Evolutionary conservation across 2,888 invertebrate species (phyloP).

Genomic region (Coenonympha arcania): DNA sequence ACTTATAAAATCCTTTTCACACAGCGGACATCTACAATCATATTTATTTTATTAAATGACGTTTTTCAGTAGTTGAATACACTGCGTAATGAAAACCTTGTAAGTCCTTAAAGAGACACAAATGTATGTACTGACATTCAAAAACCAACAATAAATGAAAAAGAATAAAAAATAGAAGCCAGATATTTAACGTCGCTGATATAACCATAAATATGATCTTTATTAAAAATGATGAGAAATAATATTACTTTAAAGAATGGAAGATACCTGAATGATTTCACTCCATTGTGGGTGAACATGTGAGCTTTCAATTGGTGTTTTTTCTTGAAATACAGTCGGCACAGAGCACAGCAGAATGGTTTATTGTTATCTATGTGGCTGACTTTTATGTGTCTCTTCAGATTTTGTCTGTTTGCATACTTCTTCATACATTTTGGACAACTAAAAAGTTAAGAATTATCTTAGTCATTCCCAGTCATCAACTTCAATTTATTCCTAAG

Average conservation of each 20-base stretch:
- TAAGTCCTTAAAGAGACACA: too few species aligned
- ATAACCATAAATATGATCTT: too few species aligned
- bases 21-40: slow-evolving; percentile 68
- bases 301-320: slow-evolving; percentile 74
- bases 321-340: slow-evolving; percentile 69
- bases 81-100: too few species aligned
- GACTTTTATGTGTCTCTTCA: slow-evolving; percentile 75
- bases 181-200: too few species aligned
- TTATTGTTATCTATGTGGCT: slow-evolving; percentile 49
- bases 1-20: slow-evolving; percentile 64
- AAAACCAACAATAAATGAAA: too few species aligned
- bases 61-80: too few species aligned
- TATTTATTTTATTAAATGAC: too few species aligned
- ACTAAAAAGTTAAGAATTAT: slow-evolving; percentile 37
- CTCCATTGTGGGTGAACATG: slow-evolving; percentile 70
- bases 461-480: neutral
- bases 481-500: too few species aligned
- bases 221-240: too few species aligned
- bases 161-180: too few species aligned
- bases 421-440: slow-evolving; percentile 66
- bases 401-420: slow-evolving; percentile 69
- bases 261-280: slow-evolving; percentile 60
- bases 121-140: too few species aligned
- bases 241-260: too few species aligned
- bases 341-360: slow-evolving; percentile 67